Base-by-base conservation (phyloP, 2,113 vertebrate genomes). In the Pteropus alecto region DNA sequence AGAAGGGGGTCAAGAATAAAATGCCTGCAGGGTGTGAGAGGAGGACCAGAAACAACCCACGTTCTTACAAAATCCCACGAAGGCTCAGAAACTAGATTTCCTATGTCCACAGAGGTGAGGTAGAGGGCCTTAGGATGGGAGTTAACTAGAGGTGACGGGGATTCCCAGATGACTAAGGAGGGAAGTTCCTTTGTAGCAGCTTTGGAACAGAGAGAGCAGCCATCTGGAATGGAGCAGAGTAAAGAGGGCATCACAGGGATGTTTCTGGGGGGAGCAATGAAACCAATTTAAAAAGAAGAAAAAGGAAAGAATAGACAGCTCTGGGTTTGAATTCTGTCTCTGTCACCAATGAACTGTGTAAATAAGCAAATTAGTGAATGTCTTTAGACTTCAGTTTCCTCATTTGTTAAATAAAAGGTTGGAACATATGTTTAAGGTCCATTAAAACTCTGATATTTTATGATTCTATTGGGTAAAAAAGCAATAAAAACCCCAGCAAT, bases 381-480 rank as follows among this genome's bases (percentile, higher is more conserved):
- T 70, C 38, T 95, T 87, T 90, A 71, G 14, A 76, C 35, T 92
- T 90, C 13, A 3, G 3, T 84, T 97, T 96, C 41, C 33, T 87
- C 48, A 38, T 79, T 95, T 61, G 43, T 81, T 76, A 84, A 90
- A 73, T 61, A 48, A 81, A 93, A 78, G 6, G 0, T 87, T 93
- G 26, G 41, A 22, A 79, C 16, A 2, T 46, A 30, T 84, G 16
- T 73, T 92, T 92, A 70, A 56, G 33, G 12, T 92, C 81, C 74
- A 22, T 30, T 74, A 63, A 60, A 7, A 87, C 63, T 67, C 58
- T 90, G 35, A n/a, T 63, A 58, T 21, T 92, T 41, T 92, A 8
- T 35, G 26, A 41, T 93, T 90, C 33, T 87, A 0, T 91, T 78
- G 21, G 18, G 28, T 94, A 71, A 73, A 73, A 61, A 90, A n/a